Percentiles rank a stretch among this genome's conserved stretches.
These are phyloP conservation scores for Actias luna DNA, from an alignment of 2,888 invertebrate genomes.

Conservation along the genomic window DNA sequence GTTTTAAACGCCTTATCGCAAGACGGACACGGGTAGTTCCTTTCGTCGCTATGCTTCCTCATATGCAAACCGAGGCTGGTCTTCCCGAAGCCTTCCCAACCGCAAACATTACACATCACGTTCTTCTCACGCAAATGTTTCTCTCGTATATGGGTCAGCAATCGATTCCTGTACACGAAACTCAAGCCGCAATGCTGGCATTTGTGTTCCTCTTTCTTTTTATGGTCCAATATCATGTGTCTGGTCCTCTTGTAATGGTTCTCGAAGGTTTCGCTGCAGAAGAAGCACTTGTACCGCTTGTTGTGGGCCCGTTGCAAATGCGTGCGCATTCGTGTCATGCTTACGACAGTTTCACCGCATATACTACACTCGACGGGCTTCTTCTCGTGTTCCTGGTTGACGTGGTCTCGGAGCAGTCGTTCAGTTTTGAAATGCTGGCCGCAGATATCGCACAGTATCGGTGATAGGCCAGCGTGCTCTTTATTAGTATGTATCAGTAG, in stretches of 20 bases:
- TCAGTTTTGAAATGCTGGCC: constrained; percentile 37
- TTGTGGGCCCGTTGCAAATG: constrained; percentile 42
- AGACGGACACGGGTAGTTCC: constrained; percentile 22
- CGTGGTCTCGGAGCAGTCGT: constrained; percentile 36
- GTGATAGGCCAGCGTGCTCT: constrained; percentile 33
- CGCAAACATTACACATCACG: constrained; percentile 58
- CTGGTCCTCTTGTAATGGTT: constrained; percentile 36
- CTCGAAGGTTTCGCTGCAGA: constrained; percentile 33
- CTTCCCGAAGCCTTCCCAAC: constrained; percentile 32
- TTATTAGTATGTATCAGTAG: constrained; percentile 42
- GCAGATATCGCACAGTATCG: constrained; percentile 44
- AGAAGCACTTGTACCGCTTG: constrained; percentile 33
- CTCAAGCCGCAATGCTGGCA: constrained; percentile 39
- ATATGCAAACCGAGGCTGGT: constrained; percentile 32
- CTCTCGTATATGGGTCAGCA: constrained; percentile 39
- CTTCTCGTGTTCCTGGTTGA: constrained; percentile 35
- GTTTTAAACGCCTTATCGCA: constrained; percentile 33
- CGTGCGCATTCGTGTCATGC: constrained; percentile 46
- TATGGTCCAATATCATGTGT: constrained; percentile 36
- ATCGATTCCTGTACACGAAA: constrained; percentile 37
- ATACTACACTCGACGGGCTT: constrained; percentile 36
- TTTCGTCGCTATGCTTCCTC: constrained; percentile 29
- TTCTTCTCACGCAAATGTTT: constrained; percentile 44
- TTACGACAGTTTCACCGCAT: constrained; percentile 46
- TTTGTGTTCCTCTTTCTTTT: constrained; percentile 30